Base-by-base conservation (phyloP, 2,797 vertebrate species). In the Hippopotamyrus pictus region DNA sequence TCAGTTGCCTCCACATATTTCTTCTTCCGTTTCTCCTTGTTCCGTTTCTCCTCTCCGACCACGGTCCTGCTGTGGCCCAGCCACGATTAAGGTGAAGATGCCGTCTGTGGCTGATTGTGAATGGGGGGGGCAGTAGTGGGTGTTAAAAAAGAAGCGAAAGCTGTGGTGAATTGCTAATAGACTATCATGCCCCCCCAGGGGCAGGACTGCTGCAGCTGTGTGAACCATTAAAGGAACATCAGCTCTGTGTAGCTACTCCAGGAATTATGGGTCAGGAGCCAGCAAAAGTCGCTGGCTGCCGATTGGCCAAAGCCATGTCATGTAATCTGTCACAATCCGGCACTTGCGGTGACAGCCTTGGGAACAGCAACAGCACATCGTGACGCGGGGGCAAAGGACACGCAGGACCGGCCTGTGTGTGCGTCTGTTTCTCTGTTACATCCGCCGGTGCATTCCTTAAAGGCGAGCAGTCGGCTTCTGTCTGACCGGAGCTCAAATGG, bases 171-270 rank as follows among this genome's bases (percentile, higher is more conserved):
- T 96, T 95, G 93, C 94, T 97, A 96, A 96, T 95, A 96, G 95
- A 95, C 93, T 96, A 96, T 96, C 96, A 96, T 95, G 93, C 90
- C 89, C 92, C 92, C 93, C 93, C 94, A 95, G 93, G 95, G 54
- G 92, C 92, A 93, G 94, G 94, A 93, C 93, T 92, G 91, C 93
- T 90, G 93, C 94, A 95, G 95, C 95, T 95, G 94, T 94, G 89
- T 94, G 94, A 94, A 94, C 95, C 94, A 96, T 96, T 97, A 96
- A 96, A 95, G 95, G 96, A 96, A 95, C 92, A 95, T 96, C 96
- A 96, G 93, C 94, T 94, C 93, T 92, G 94, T 94, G 94, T 95
- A 94, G 95, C 95, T 95, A 95, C 91, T 91, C 92, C 93, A 94
- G 94, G 95, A 96, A 96, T 96, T 96, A 96, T 96, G 96, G 96